Conservation (phyloP, 2,888 invertebrate genomes). For the Lasiommata megera region DNA sequence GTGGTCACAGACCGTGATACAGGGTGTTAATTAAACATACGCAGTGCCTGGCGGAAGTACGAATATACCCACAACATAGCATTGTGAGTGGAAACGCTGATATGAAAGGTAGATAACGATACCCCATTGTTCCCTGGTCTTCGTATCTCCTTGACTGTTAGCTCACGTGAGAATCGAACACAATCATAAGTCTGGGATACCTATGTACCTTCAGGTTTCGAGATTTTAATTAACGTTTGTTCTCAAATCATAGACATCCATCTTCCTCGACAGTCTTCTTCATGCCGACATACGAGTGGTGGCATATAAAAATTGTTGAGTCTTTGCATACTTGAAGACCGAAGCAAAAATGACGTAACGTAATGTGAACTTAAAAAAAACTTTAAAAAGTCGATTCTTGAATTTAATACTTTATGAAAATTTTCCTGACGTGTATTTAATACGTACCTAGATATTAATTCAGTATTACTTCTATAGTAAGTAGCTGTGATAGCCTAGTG, state of each 20-base stretch:
- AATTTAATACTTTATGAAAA: too few species aligned
- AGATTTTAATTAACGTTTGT: not conserved
- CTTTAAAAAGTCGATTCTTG: too few species aligned
- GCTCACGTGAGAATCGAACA: conserved; percentile 37
- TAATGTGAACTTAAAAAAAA: too few species aligned
- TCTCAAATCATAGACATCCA: not conserved
- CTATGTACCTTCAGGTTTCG: not conserved
- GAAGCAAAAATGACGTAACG: too few species aligned
- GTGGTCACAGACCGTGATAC: conserved; percentile 25
- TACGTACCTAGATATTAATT: too few species aligned
- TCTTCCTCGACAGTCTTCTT: not conserved
- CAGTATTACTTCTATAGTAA: too few species aligned
- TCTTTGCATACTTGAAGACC: too few species aligned
- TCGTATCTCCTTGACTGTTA: conserved; percentile 39
- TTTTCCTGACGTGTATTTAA: too few species aligned
- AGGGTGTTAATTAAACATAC: conserved; percentile 33
- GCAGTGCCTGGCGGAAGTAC: conserved; percentile 37
- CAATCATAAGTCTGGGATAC: conserved; percentile 10
- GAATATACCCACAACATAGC: conserved; percentile 27
- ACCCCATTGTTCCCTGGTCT: conserved; percentile 38
- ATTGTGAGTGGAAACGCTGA: conserved; percentile 36
- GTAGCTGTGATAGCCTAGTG: too few species aligned
- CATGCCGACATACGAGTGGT: too few species aligned
- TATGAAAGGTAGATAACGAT: conserved; percentile 42
- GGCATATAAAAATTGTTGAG: too few species aligned